These are phyloP conservation scores for Sebastes minor DNA, from an alignment of 2,797 vertebrate genomes.

Conservation along the genomic window DNA sequence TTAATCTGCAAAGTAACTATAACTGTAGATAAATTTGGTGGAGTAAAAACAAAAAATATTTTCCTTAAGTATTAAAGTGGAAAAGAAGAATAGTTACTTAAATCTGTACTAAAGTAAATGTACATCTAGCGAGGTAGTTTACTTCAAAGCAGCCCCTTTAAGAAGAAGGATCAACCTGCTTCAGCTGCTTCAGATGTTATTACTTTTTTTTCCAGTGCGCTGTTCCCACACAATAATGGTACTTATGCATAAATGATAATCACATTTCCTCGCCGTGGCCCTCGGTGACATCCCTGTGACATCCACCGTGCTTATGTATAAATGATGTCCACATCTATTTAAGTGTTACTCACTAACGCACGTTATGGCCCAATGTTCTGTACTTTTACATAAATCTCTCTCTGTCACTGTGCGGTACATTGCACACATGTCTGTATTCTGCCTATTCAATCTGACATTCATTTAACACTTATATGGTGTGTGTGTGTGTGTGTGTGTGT, in stretches of 20 bases:
- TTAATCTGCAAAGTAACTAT: neutral
- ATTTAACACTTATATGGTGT: neutral
- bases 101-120: neutral
- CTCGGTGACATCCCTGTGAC: slow-evolving; percentile 56
- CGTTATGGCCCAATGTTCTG: slow-evolving; percentile 19
- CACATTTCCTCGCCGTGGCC: slow-evolving; percentile 66
- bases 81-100: neutral
- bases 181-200: slow-evolving; percentile 35
- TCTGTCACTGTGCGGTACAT: slow-evolving; percentile 21
- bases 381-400: slow-evolving; percentile 34
- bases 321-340: slow-evolving; percentile 66
- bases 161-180: slow-evolving; percentile 8
- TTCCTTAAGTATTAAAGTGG: neutral
- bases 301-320: slow-evolving; percentile 67
- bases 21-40: neutral
- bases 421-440: slow-evolving; percentile 13
- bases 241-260: slow-evolving; percentile 75
- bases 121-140: neutral
- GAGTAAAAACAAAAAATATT: neutral
- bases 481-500: too few species aligned
- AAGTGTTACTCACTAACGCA: slow-evolving; percentile 51
- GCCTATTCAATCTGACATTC: neutral
- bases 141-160: neutral
- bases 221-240: slow-evolving; percentile 59
- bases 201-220: slow-evolving; percentile 11